Evolutionary conservation across 2,888 invertebrate species (phyloP).

Genomic region (Chrysina gloriosa): DNA sequence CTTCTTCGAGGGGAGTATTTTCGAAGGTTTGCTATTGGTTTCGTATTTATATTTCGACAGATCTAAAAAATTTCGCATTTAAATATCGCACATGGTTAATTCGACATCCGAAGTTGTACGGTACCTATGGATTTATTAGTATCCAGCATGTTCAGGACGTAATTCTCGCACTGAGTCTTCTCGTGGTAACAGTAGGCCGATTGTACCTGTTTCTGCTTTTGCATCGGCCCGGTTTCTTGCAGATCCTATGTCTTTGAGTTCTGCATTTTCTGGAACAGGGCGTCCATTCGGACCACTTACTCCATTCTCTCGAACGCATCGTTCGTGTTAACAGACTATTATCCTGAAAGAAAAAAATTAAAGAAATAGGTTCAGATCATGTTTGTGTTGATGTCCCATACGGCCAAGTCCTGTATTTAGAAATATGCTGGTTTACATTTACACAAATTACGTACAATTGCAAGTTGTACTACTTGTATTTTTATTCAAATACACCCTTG

Average conservation of each 20-base stretch:
- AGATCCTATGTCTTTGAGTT: slow-evolving; percentile 82
- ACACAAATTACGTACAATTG: too few species aligned
- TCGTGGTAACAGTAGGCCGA: slow-evolving; percentile 88
- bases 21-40: slow-evolving; percentile 9
- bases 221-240: slow-evolving; percentile 79
- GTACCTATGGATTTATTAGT: slow-evolving; percentile 41
- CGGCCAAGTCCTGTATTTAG: too few species aligned
- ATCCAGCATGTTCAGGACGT: slow-evolving; percentile 66
- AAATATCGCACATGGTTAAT: too few species aligned
- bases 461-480: too few species aligned
- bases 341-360: slow-evolving; percentile 57
- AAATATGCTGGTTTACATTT: too few species aligned
- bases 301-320: slow-evolving; percentile 68
- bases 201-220: slow-evolving; percentile 83
- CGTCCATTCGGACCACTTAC: slow-evolving; percentile 87
- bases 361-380: too few species aligned
- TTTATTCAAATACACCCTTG: too few species aligned
- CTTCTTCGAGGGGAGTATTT: slow-evolving; percentile 33
- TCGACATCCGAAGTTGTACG: too few species aligned
- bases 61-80: slow-evolving; percentile 1
- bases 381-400: too few species aligned
- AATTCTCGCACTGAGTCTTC: slow-evolving; percentile 83
- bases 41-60: slow-evolving; percentile 36
- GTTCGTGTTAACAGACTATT: slow-evolving; percentile 56
- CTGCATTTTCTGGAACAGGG: slow-evolving; percentile 83